A percentile compares a stretch with the other conserved stretches of the same genome.
Evolutionary conservation across 2,797 vertebrate genomes (phyloP).

Genomic region (Neomorphus geoffroyi): DNA sequence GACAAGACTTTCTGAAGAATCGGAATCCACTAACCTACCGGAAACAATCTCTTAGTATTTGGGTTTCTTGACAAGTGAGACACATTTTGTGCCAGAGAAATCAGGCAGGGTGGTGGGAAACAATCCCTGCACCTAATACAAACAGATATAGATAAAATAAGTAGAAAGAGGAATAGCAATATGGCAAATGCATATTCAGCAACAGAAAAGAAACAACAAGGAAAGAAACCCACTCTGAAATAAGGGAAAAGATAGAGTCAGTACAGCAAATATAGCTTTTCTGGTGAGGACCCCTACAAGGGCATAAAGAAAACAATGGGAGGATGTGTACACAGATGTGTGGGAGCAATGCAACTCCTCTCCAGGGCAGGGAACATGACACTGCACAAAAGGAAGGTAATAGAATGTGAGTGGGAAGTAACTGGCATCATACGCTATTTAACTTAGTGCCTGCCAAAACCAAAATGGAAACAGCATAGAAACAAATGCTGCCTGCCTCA

Average conservation of each 20-base stretch:
- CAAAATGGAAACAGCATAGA: background rate
- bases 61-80: background rate
- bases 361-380: background rate
- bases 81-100: background rate
- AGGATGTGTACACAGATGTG: background rate
- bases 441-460: background rate
- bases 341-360: background rate
- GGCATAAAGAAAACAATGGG: background rate
- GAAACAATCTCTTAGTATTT: background rate
- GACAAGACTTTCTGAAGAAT: background rate
- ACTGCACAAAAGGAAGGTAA: background rate
- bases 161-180: background rate
- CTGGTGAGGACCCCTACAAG: background rate
- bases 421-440: fast-evolving
- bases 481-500: background rate
- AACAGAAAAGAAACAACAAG: background rate
- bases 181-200: background rate
- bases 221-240: background rate
- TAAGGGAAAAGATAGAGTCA: background rate
- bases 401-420: background rate
- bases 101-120: background rate
- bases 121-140: background rate
- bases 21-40: background rate
- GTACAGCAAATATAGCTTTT: background rate
- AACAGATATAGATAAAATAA: background rate